Conservation (phyloP, 1,140 invertebrate genomes). For the Cataglyphis hispanica region DNA sequence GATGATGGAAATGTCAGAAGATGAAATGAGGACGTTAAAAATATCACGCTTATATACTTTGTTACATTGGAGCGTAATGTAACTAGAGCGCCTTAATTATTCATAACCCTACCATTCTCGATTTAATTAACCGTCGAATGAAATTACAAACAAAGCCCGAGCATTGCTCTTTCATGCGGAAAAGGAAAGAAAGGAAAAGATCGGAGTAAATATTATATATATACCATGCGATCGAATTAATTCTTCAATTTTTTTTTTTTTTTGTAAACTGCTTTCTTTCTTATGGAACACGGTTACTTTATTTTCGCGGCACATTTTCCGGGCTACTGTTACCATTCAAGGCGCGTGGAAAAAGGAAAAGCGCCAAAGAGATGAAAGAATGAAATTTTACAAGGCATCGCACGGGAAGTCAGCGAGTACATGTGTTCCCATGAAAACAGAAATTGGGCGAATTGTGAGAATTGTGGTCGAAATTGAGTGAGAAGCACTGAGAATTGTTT, state of each 20-base stretch:
- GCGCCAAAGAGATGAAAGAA: constrained; percentile 27
- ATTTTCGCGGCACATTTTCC: constrained; percentile 31
- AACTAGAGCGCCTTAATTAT: not conserved
- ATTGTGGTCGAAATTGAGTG: constrained; percentile 56
- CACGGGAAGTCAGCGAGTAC: not conserved
- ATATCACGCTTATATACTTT: constrained; percentile 3
- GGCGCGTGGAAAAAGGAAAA: constrained; percentile 54
- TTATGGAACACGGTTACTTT: not conserved
- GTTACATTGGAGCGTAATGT: not conserved
- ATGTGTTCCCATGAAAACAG: constrained; percentile 41
- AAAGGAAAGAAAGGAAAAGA: not conserved
- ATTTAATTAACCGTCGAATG: constrained; percentile 9
- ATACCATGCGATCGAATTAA: constrained; percentile 10
- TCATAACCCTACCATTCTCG: not conserved
- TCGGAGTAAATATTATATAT: too few species aligned
- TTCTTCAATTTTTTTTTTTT: constrained; percentile 25
- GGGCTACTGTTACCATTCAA: constrained; percentile 33
- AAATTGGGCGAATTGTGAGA: constrained; percentile 48
- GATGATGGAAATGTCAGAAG: constrained; percentile 16
- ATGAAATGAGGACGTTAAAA: not conserved
- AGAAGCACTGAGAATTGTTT: constrained; percentile 74
- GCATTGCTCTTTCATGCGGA: constrained; percentile 10
- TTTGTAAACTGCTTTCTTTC: not conserved
- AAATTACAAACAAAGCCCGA: not conserved
- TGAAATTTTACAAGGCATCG: constrained; percentile 24